Evolutionary conservation across 2,113 vertebrate genomes (phyloP).

Genomic region (Ptilorrhoa leucosticta): DNA sequence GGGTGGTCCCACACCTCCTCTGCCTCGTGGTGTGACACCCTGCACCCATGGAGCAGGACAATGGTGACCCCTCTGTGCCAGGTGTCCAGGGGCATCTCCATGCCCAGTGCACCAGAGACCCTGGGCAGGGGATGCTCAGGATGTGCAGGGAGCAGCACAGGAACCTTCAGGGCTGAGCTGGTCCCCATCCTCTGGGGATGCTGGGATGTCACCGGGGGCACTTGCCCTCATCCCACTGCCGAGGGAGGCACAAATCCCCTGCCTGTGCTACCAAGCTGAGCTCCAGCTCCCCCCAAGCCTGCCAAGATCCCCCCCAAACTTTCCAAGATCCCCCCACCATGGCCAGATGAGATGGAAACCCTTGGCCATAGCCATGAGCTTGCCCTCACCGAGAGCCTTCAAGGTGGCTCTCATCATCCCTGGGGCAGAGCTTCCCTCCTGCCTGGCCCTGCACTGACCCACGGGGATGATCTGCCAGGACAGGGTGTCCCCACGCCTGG

Average conservation of each 20-base stretch:
- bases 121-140: not conserved
- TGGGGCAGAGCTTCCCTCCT: not conserved
- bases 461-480: rapidly evolving
- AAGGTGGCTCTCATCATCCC: not conserved
- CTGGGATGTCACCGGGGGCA: not conserved
- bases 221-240: rapidly evolving
- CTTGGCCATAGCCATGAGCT: not conserved
- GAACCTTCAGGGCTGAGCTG: not conserved
- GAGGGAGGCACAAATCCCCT: constrained; percentile 32
- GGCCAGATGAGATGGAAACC: not conserved
- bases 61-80: not conserved
- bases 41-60: not conserved
- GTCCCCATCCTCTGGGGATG: not conserved
- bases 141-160: not conserved
- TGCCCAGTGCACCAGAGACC: not conserved
- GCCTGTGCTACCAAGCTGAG: constrained; percentile 58
- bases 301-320: constrained; percentile 2
- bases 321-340: not conserved
- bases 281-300: constrained; percentile 16
- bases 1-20: not conserved
- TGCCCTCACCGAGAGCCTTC: rapidly evolving
- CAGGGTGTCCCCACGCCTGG: rapidly evolving
- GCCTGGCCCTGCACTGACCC: not conserved
- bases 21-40: rapidly evolving
- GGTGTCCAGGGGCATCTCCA: not conserved